Conservation (phyloP, 2,113 vertebrate genomes). For the Xenopus laevis region DNA sequence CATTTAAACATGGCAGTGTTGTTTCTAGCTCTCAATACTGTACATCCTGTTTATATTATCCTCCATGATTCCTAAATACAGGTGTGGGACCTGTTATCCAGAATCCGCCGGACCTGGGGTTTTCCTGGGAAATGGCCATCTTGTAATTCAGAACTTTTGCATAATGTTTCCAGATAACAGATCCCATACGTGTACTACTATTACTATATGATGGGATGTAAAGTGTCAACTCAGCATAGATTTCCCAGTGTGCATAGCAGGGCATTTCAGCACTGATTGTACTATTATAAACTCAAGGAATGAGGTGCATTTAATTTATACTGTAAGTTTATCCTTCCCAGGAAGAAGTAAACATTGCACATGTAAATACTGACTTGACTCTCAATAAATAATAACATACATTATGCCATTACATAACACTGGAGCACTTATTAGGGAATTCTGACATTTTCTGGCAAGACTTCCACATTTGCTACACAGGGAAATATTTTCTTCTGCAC, state of each 20-base stretch:
- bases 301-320: slow-evolving; percentile 9
- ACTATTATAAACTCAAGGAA: not conserved
- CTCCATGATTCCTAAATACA: too few relatives aligned
- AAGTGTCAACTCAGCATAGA: not conserved
- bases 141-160: too few relatives aligned
- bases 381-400: not conserved
- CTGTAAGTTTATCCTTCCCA: not conserved
- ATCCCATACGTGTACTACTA: not conserved
- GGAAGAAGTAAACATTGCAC: not conserved
- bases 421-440: slow-evolving; percentile 23
- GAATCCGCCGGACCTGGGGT: too few relatives aligned
- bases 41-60: slow-evolving; percentile 20
- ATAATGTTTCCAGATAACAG: too few relatives aligned
- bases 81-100: too few relatives aligned
- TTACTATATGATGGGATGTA: not conserved
- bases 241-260: slow-evolving; percentile 4
- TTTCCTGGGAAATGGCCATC: too few relatives aligned
- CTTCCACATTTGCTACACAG: slow-evolving; percentile 14
- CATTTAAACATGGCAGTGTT: slow-evolving; percentile 13
- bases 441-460: slow-evolving; percentile 13
- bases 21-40: not conserved
- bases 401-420: slow-evolving; percentile 20
- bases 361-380: slow-evolving; percentile 12
- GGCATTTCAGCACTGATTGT: not conserved
- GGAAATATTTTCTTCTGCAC: slow-evolving; percentile 19